A percentile compares a stretch with the other conserved stretches of the same genome.
phyloP scores from a whole-genome alignment of 2,113 vertebrate genomes.

The Campylomormyrus numenius region DNA sequence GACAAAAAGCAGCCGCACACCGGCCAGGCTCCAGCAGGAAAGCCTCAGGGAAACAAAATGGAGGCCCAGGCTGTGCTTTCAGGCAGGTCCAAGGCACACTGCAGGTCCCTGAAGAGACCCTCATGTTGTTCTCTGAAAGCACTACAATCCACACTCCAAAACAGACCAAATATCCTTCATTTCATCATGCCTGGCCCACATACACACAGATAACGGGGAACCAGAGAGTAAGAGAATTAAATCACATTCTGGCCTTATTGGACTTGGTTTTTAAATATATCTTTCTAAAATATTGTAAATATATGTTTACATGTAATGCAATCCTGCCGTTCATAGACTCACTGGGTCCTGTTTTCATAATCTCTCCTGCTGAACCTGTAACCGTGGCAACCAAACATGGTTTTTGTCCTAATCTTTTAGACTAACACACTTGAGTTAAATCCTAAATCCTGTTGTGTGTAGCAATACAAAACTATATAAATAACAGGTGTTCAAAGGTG shows the following conservation, averaged over 20 bases:
- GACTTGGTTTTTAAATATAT: background rate
- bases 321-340: background rate
- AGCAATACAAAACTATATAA: background rate
- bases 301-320: background rate
- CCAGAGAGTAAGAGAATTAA: background rate
- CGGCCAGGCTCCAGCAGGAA: background rate
- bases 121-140: background rate
- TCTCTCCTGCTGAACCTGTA: constrained; percentile 47
- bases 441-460: background rate
- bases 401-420: background rate
- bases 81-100: background rate
- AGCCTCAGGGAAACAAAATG: background rate
- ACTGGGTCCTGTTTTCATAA: background rate
- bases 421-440: background rate
- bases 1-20: background rate
- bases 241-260: background rate
- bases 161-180: background rate
- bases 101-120: background rate
- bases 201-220: background rate
- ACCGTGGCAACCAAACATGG: constrained; percentile 43
- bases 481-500: background rate
- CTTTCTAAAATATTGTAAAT: background rate
- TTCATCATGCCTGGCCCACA: background rate
- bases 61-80: background rate
- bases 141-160: background rate